phyloP scores from a whole-genome alignment of 2,888 invertebrate genomes.

The Dolichopus griseipennis region DNA sequence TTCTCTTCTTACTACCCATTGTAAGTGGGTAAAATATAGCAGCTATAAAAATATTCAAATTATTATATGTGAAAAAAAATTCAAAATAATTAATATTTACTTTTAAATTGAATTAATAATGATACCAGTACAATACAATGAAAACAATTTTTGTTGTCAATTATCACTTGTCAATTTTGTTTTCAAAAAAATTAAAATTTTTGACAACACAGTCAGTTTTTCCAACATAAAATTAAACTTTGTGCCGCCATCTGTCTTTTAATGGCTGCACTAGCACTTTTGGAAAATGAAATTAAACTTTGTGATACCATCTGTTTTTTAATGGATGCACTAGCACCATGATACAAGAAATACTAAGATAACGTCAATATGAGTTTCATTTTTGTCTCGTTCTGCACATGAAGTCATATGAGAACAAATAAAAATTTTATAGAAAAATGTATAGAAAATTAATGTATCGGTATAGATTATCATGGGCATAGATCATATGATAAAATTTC shows the following conservation, averaged over 20 bases:
- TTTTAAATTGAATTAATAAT: constrained; percentile 11
- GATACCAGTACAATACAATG: constrained; percentile 8
- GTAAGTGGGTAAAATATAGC: constrained; percentile 11
- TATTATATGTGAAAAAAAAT: constrained; percentile 10
- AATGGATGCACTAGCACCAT: constrained; percentile 6
- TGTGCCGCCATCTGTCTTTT: constrained; percentile 9
- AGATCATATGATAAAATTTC: too few relatives aligned
- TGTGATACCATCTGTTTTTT: constrained; percentile 4
- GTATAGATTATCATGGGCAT: too few relatives aligned
- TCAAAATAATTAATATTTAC: constrained; percentile 10
- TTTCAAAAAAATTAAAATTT: constrained; percentile 6
- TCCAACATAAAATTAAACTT: constrained; percentile 10
- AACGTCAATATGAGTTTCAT: too few relatives aligned
- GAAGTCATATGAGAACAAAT: too few relatives aligned
- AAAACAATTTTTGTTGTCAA: constrained; percentile 8
- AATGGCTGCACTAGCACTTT: constrained; percentile 8
- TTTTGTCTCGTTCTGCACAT: too few relatives aligned
- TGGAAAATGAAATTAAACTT: constrained; percentile 6
- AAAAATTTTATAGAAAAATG: too few relatives aligned
- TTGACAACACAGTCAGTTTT: constrained; percentile 9
- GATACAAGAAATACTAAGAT: too few relatives aligned
- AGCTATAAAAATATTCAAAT: constrained; percentile 11
- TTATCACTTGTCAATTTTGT: constrained; percentile 8
- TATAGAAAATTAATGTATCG: too few relatives aligned
- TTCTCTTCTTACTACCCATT: constrained; percentile 9